phyloP scores from a whole-genome alignment of 1,140 invertebrate species.

The Drosophila sp. region DNA sequence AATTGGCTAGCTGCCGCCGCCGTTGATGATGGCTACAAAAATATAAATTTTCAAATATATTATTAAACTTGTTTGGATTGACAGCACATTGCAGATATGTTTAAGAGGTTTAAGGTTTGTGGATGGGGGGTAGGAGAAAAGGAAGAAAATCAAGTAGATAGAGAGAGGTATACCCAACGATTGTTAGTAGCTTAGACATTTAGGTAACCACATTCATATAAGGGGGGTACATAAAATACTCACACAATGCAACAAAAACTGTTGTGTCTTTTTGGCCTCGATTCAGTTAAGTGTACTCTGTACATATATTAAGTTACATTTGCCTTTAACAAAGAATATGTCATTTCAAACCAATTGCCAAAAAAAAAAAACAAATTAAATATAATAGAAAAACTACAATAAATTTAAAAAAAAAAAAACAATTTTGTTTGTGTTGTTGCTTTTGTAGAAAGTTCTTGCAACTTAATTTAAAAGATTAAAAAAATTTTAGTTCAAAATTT shows the following conservation, averaged over 20 bases:
- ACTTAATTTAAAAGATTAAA: constrained; percentile 19
- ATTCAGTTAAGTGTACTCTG: constrained; percentile 49
- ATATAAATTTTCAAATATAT: background rate
- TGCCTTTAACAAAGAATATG: constrained; percentile 6
- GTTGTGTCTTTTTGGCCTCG: constrained; percentile 57
- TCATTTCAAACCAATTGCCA: constrained; percentile 27
- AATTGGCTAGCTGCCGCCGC: constrained; percentile 32
- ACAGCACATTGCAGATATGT: too few relatives aligned
- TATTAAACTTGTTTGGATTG: background rate
- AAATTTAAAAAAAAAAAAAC: constrained; percentile 2
- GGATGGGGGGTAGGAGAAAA: too few relatives aligned
- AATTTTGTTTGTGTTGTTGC: background rate
- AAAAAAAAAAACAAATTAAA: constrained; percentile 12
- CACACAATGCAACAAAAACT: constrained; percentile 68
- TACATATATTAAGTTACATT: constrained; percentile 42
- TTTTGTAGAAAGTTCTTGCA: background rate
- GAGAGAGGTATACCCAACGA: background rate
- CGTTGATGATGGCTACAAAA: constrained; percentile 33
- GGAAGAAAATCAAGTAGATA: background rate
- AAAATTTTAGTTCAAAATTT: background rate
- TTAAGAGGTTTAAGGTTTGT: background rate
- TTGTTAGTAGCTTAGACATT: constrained; percentile 41
- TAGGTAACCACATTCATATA: background rate
- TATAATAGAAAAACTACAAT: background rate
- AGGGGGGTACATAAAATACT: constrained; percentile 53